These are phyloP conservation scores for Brachyhypopomus occidentalis DNA, from an alignment of 2,113 vertebrate genomes.

Conservation along the genomic window DNA sequence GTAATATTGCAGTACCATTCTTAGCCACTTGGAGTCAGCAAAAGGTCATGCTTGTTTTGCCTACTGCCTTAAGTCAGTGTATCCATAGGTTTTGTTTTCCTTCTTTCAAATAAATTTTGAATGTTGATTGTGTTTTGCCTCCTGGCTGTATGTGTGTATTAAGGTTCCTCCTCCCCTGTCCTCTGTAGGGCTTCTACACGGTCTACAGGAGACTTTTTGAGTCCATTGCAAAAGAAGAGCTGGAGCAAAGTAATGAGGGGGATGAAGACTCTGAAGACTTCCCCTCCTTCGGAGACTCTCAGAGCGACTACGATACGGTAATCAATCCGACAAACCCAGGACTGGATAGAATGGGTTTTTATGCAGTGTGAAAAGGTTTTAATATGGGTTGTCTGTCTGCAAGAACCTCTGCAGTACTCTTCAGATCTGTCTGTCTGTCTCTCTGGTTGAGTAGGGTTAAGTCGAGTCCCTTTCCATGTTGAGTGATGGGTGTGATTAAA, in stretches of 20 bases:
- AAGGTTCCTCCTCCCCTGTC: background rate
- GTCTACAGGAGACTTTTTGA: slow-evolving; percentile 91
- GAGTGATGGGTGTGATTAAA: no score
- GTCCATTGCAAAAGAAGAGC: slow-evolving; percentile 87
- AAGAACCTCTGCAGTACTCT: background rate
- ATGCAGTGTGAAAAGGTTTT: no score
- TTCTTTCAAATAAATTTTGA: background rate
- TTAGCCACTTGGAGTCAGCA: slow-evolving; percentile 26
- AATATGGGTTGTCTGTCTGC: no score
- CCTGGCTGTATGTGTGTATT: no score
- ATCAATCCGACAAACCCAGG: slow-evolving; percentile 35
- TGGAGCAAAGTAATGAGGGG: slow-evolving; percentile 76
- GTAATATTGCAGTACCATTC: background rate
- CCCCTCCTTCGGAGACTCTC: slow-evolving; percentile 87
- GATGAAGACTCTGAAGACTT: slow-evolving; percentile 79
- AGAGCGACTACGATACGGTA: slow-evolving; percentile 93
- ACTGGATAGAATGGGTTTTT: background rate
- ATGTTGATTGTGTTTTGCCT: no score
- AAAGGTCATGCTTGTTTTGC: background rate
- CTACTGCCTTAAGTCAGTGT: background rate
- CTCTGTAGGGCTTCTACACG: slow-evolving; percentile 85
- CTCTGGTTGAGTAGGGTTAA: background rate
- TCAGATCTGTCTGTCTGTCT: background rate
- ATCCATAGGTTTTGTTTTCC: background rate
- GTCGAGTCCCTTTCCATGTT: background rate